Conservation (phyloP, 2,888 invertebrate genomes). For the Bimastos eiseni region DNA sequence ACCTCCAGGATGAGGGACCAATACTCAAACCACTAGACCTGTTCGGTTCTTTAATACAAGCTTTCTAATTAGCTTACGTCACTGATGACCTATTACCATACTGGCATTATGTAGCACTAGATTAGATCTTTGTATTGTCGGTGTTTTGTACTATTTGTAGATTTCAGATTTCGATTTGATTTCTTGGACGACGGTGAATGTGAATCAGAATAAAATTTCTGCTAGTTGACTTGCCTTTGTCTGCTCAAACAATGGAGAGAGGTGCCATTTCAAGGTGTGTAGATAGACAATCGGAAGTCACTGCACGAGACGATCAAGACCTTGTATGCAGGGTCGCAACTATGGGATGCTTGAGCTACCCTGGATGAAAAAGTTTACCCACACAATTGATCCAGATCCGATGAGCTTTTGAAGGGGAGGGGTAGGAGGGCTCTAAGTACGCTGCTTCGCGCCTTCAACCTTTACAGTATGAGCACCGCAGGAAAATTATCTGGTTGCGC, state of each 20-base stretch:
- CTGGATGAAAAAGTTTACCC: too few relatives aligned
- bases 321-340: too few relatives aligned
- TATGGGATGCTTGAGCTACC: too few relatives aligned
- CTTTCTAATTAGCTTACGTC: background rate
- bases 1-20: background rate
- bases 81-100: background rate
- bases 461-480: too few relatives aligned
- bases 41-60: background rate
- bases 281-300: too few relatives aligned
- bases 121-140: background rate
- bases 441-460: too few relatives aligned
- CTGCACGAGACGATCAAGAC: too few relatives aligned
- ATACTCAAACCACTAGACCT: background rate
- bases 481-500: too few relatives aligned
- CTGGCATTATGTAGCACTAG: constrained; percentile 13
- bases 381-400: too few relatives aligned
- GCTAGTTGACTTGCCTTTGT: background rate
- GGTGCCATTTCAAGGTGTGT: too few relatives aligned
- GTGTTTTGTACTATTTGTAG: background rate
- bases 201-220: background rate
- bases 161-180: background rate
- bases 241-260: background rate
- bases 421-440: too few relatives aligned
- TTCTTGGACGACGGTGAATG: background rate
- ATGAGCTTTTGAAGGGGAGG: too few relatives aligned